These are phyloP conservation scores for Ramphastos sulfuratus DNA, from an alignment of 2,113 vertebrate species.

Conservation along the genomic window DNA sequence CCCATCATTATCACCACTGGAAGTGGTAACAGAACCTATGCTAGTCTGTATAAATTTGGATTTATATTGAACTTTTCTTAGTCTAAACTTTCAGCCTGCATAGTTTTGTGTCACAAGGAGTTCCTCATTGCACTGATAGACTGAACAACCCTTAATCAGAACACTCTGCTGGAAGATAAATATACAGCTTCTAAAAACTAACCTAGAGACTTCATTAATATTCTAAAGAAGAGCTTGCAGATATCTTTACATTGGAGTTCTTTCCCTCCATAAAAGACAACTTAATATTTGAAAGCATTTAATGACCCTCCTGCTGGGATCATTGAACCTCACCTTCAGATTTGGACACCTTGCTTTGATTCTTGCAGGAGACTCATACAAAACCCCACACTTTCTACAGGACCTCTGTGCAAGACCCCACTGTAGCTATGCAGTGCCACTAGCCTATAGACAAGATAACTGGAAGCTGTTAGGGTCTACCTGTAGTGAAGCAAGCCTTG, in stretches of 20 bases:
- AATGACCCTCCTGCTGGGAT: neutral
- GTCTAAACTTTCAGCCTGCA: neutral
- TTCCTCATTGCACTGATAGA: neutral
- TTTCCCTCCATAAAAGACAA: neutral
- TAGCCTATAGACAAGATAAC: neutral
- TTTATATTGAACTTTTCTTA: neutral
- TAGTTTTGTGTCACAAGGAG: neutral
- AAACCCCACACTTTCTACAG: rapidly evolving
- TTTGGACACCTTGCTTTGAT: neutral
- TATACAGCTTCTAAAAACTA: neutral
- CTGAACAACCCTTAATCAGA: neutral
- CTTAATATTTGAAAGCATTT: neutral
- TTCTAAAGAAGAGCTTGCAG: neutral
- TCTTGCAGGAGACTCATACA: neutral
- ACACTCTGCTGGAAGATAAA: neutral
- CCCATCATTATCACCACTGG: neutral
- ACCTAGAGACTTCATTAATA: neutral
- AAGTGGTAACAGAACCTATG: neutral
- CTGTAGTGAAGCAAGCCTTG: neutral
- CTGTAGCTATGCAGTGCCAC: rapidly evolving
- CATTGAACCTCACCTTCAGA: neutral
- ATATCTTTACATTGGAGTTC: neutral
- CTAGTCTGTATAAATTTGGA: neutral
- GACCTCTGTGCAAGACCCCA: neutral
- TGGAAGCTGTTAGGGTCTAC: neutral